These are phyloP conservation scores for Philereme vetulata DNA, from an alignment of 2,888 invertebrate genomes.

Conservation along the genomic window DNA sequence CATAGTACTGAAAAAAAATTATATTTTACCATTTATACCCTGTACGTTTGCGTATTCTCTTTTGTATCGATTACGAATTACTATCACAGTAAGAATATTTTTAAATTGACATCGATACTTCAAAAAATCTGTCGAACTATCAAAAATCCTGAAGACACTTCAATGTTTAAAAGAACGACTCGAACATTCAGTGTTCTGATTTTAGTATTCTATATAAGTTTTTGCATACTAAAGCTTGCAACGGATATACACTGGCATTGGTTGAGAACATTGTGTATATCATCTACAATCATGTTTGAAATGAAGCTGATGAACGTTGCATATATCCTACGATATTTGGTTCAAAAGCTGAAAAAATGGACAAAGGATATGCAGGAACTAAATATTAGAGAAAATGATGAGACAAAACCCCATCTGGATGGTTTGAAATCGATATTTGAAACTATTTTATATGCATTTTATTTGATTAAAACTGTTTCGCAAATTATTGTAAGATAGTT, in stretches of 20 bases:
- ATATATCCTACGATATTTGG: background rate
- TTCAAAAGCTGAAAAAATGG: constrained; percentile 2
- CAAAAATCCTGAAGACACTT: constrained; percentile 4
- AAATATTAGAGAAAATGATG: background rate
- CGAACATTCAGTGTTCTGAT: background rate
- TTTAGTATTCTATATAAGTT: background rate
- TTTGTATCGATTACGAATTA: background rate
- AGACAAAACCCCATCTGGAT: background rate
- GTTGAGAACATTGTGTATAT: constrained; percentile 1
- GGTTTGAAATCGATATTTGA: background rate
- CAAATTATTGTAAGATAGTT: background rate
- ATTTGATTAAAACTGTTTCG: background rate
- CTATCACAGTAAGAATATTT: background rate
- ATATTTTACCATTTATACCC: background rate
- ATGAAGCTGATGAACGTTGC: background rate
- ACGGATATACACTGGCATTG: background rate
- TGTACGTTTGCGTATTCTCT: constrained; percentile 1
- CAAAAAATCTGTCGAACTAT: constrained; percentile 1
- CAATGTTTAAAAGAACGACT: constrained; percentile 2
- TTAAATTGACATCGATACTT: background rate
- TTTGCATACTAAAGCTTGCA: background rate
- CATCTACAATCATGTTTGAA: background rate
- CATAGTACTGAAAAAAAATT: background rate
- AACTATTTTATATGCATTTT: background rate
- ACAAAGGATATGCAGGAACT: background rate